Percentiles rank a stretch among this genome's conserved stretches.
phyloP scores from a whole-genome alignment of 2,797 vertebrate genomes.

The Dipus sagitta region DNA sequence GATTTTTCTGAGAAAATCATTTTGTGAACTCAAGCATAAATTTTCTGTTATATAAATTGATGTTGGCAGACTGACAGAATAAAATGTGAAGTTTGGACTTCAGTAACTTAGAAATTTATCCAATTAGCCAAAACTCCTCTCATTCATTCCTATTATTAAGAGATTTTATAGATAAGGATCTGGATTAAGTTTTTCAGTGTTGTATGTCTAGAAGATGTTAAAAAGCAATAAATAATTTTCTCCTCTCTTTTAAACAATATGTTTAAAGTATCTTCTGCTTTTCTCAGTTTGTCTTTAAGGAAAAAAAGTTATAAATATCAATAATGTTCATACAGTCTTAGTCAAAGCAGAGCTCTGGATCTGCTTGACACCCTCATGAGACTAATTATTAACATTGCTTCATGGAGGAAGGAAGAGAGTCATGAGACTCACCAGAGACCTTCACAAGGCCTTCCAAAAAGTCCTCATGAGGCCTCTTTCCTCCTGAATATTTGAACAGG shows the following conservation, averaged over 20 bases:
- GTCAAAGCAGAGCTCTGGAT: too few species aligned
- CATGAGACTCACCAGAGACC: too few species aligned
- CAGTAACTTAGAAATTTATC: slow-evolving; percentile 22
- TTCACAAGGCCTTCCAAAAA: too few species aligned
- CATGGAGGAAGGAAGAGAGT: too few species aligned
- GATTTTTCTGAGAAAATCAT: background rate
- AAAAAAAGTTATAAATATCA: slow-evolving; percentile 20
- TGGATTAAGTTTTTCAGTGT: slow-evolving; percentile 28
- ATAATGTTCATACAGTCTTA: slow-evolving; percentile 46
- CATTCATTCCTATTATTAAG: slow-evolving; percentile 37
- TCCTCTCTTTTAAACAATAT: slow-evolving; percentile 27
- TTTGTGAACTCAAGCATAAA: background rate
- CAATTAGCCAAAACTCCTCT: slow-evolving; percentile 14
- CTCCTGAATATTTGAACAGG: background rate
- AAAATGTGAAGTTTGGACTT: slow-evolving; percentile 63
- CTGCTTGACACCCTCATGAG: too few species aligned
- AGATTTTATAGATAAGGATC: background rate
- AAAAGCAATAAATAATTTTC: background rate
- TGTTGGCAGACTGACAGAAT: background rate
- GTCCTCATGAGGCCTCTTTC: too few species aligned
- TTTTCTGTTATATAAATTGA: background rate
- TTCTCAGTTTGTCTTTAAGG: background rate
- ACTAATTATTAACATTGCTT: too few species aligned
- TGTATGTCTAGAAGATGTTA: slow-evolving; percentile 35
- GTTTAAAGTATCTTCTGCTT: slow-evolving; percentile 40